These are phyloP conservation scores for Bucco capensis DNA, from an alignment of 2,113 vertebrate species.

Conservation along the genomic window DNA sequence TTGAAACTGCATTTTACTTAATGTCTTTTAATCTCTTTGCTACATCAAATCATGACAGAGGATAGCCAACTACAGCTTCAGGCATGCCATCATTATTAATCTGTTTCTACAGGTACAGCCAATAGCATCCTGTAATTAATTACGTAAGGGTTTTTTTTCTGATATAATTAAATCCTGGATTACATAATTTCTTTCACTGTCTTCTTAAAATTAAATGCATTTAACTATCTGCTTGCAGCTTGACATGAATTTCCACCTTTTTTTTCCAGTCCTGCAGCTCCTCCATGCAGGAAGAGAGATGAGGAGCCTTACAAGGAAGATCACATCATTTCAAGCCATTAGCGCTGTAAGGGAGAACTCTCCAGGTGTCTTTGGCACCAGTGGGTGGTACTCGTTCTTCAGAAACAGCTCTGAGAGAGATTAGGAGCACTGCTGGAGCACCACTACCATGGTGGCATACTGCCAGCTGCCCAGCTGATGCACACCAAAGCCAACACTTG, in stretches of 20 bases:
- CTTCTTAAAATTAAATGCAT: neutral
- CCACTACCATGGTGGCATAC: rapidly evolving
- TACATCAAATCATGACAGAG: neutral
- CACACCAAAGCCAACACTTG: neutral
- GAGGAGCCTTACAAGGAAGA: neutral
- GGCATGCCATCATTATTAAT: neutral
- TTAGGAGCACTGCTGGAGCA: neutral
- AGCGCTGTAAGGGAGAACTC: neutral
- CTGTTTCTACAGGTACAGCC: neutral
- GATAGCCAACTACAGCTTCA: neutral
- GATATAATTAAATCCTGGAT: neutral
- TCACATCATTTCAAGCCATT: neutral
- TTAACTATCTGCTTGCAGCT: neutral
- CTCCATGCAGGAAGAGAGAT: neutral
- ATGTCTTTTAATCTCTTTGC: neutral
- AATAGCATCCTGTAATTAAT: neutral
- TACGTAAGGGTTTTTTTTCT: neutral
- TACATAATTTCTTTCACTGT: neutral
- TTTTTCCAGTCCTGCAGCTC: neutral
- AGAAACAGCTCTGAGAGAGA: neutral
- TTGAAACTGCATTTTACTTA: neutral
- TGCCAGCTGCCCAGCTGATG: neutral
- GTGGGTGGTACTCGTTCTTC: neutral
- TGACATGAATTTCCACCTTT: neutral
- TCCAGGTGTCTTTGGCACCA: neutral